Evolutionary conservation across 2,888 invertebrate genomes (phyloP), one percentile per base, ranked within the genome.

Genomic region (Neocrepidodera transversa): DNA sequence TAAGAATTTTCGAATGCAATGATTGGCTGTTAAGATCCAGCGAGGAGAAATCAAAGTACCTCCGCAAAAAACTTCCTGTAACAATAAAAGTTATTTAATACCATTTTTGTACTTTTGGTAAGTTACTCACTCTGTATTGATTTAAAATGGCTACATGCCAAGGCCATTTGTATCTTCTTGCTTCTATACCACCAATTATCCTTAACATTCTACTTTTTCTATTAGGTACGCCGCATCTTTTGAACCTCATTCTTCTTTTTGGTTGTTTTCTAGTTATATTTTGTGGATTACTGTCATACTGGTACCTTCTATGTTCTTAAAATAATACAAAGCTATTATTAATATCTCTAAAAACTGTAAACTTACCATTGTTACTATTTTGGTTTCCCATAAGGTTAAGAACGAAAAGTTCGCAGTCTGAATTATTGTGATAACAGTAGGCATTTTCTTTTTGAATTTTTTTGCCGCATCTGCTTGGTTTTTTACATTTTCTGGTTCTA

Each of bases 71-170:
- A 91, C 90, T 81, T 95, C 94, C 89, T 92, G 2, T 11, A 32
- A 32, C 11, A 32, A 13, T 4, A 11, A n/a, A 8, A 13, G 11
- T 13, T 11, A 13, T 13, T 32, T 11, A 13, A n/a, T n/a, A 23
- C 3, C 23, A 23, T 23, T 3, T 6, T 23, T 5, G 6, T 3
- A 23, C 6, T 3, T 5, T 23, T 23, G 23, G 3, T 3, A 23
- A 5, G 4, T 5, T 23, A 23, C 79, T 76, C 79, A 91, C 92
- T 83, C 88, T 88, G 78, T 86, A 89, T 73, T 89, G 84, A 78
- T 95, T 95, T 59, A 96, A 84, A 51, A 97, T 87, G 50, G 92
- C 95, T 14, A 93, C 94, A 81, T 95, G 95, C 95, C 96, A 96
- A 0, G 95, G 94, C 95, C 96, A 97, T 74, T 90, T 90, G 32